Evolutionary conservation across 2,888 invertebrate species (phyloP), one percentile per base, ranked within the genome.

Genomic region (Siphlonurus alternatus): DNA sequence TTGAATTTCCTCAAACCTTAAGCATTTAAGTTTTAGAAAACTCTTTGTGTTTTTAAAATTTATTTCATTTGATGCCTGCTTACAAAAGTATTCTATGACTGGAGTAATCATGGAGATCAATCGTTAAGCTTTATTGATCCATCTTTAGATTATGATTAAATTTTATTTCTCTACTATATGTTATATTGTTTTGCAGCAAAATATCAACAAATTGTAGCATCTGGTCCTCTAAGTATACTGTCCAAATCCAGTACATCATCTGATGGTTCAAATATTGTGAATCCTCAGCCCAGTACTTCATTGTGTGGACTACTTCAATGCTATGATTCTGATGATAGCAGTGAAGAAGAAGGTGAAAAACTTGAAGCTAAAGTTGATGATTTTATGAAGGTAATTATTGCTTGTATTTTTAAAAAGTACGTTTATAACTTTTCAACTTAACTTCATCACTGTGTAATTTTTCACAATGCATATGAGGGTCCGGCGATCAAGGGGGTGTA

Each of bases 191-290:
- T 69, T 69, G 19, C 60, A 71, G 71, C 70, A 22, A 71, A 71
- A 66, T 71, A 71, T 65, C 70, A 71, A 65, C 70, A 70, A 63
- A 70, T 71, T 53, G 69, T 69, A 66, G 67, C 69, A 3, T 69
- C 66, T 53, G 66, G 67, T 59, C 61, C 67, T 19, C 65, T 61
- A 1, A 66, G 64, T 23, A 25, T 23, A 38, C 54, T 51, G 2
- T 53, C 19, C 10, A 66, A 62, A 56, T 20, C 24, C 24, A 1
- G 63, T 53, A 56, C 2, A 10, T 2, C 63, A 54, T 23, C 67
- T 67, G 59, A 66, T 60, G 65, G 65, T 19, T 64, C 59, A 61
- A 51, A 53, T 60, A 23, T 62, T 53, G 59, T 64, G 23, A 25
- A 64, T 18, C 15, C 38, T 10, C 15, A 59, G 2, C 56, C 63